These are phyloP conservation scores for Palloptera scutellata DNA, from an alignment of 2,888 invertebrate species.

Conservation along the genomic window DNA sequence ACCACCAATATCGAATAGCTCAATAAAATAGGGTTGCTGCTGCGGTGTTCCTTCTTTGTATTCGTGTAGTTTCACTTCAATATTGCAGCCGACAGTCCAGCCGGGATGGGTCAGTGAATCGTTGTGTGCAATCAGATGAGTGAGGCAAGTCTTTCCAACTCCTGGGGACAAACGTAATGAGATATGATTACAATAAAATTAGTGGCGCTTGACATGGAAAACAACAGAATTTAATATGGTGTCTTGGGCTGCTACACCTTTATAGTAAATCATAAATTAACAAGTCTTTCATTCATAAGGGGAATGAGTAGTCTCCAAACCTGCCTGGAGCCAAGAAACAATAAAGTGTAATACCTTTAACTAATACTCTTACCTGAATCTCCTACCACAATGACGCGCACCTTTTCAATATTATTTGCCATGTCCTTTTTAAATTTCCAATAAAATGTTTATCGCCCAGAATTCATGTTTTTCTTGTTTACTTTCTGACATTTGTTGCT, in stretches of 20 bases:
- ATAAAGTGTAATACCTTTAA: not conserved
- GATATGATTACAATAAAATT: not conserved
- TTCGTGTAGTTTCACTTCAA: slow-evolving; percentile 94
- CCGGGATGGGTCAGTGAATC: slow-evolving; percentile 85
- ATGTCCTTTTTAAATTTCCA: slow-evolving; percentile 20
- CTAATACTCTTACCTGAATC: slow-evolving; percentile 76
- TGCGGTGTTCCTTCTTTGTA: slow-evolving; percentile 93
- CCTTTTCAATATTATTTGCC: slow-evolving; percentile 78
- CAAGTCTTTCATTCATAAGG: too few relatives aligned
- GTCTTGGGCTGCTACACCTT: not conserved
- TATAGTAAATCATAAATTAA: too few relatives aligned
- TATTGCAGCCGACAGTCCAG: slow-evolving; percentile 96
- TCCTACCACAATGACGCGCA: slow-evolving; percentile 89
- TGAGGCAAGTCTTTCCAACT: slow-evolving; percentile 96
- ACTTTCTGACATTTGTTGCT: too few relatives aligned
- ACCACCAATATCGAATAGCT: slow-evolving; percentile 97
- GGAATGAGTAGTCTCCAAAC: not conserved
- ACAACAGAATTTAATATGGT: not conserved
- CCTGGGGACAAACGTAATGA: slow-evolving; percentile 67
- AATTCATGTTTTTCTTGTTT: too few relatives aligned
- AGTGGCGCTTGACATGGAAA: too few relatives aligned
- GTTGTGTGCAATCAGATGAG: slow-evolving; percentile 88
- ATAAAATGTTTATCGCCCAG: too few relatives aligned
- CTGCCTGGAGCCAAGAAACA: too few relatives aligned
- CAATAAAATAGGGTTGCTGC: slow-evolving; percentile 90